These are phyloP conservation scores for Drosophila guanche DNA, from an alignment of 1,140 invertebrate species.

Conservation along the genomic window DNA sequence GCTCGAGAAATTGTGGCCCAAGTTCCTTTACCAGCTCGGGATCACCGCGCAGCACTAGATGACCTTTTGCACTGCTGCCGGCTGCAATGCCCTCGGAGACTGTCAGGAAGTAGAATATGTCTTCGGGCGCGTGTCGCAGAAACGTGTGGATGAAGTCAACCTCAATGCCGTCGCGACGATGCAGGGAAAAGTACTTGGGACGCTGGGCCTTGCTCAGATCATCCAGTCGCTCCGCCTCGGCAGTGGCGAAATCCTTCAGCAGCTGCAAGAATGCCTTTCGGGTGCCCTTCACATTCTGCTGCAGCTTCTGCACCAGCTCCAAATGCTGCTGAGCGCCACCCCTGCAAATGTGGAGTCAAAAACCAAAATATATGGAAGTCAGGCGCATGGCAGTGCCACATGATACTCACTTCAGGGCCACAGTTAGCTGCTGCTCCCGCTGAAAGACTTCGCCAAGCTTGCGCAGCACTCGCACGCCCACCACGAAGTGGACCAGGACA, in stretches of 20 bases:
- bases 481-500: conserved; percentile 87
- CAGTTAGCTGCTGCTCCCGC: conserved; percentile 88
- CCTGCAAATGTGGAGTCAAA: conserved; percentile 82
- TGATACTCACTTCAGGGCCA: conserved; percentile 84
- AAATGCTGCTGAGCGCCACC: conserved; percentile 88
- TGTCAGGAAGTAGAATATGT: conserved; percentile 87
- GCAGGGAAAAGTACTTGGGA: conserved; percentile 86
- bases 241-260: conserved; percentile 87
- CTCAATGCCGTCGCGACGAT: conserved; percentile 89
- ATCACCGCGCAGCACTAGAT: conserved; percentile 87
- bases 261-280: conserved; percentile 87
- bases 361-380: not conserved
- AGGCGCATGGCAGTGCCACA: not conserved
- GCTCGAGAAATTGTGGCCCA: conserved; percentile 85
- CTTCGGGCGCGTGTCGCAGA: conserved; percentile 86
- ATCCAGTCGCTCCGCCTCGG: conserved; percentile 87
- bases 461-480: conserved; percentile 87
- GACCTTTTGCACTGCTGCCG: conserved; percentile 85
- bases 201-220: conserved; percentile 73
- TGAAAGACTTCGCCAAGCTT: conserved; percentile 86
- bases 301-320: conserved; percentile 89
- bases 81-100: conserved; percentile 86
- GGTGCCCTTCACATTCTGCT: conserved; percentile 87
- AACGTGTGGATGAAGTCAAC: conserved; percentile 89
- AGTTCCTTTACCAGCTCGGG: conserved; percentile 83